Evolutionary conservation across 2,797 vertebrate genomes (phyloP), one percentile per base, ranked within the genome.

Genomic region (Austrolebias charrua): DNA sequence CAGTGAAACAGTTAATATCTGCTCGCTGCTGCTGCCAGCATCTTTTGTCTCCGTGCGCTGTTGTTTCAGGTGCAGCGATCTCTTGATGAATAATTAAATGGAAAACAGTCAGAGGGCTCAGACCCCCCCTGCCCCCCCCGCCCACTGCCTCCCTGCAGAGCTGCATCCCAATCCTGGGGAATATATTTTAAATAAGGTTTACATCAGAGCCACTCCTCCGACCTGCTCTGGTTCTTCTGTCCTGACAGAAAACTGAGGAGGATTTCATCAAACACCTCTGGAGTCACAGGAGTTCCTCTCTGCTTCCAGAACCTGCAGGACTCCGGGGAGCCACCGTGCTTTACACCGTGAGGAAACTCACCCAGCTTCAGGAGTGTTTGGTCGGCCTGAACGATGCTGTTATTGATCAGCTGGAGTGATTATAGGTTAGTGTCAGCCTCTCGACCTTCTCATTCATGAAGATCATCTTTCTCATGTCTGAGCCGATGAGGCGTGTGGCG

Each of bases 51-150:
- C 35, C 45, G 54, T 24, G 63, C 15, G 15, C 73, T 83, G 84
- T 84, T 90, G 87, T 88, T 88, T 90, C 88, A 91, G 89, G 86
- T 87, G 80, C 66, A 56, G 45, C 0, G 31, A 48, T 65, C 48
- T 53, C 70, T 60, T 51, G 43, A 90, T 92, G 84, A 93, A 92
- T 93, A 89, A 92, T 92, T 92, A 60, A 92, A 65, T 66, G 76
- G 33, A 76, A 65, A 43, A 50, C 35, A 79, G 81, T 58, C 61
- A 74, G 57, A 71, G 69, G 76, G 12, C 69, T 66, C 71, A 20
- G 42, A 55, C 5, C 44, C 33, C 69, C 66, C 73, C 31, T 8
- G 5, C 5, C 31, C 8, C 31, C 31, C 8, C 31, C 3, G 24
- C 24, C 24, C 24, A 24, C 24, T 24, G 49, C 5, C 47, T 9